A percentile compares a stretch with the other conserved stretches of the same genome.
phyloP scores from a whole-genome alignment of 2,797 vertebrate genomes.

The Alauda arvensis region DNA sequence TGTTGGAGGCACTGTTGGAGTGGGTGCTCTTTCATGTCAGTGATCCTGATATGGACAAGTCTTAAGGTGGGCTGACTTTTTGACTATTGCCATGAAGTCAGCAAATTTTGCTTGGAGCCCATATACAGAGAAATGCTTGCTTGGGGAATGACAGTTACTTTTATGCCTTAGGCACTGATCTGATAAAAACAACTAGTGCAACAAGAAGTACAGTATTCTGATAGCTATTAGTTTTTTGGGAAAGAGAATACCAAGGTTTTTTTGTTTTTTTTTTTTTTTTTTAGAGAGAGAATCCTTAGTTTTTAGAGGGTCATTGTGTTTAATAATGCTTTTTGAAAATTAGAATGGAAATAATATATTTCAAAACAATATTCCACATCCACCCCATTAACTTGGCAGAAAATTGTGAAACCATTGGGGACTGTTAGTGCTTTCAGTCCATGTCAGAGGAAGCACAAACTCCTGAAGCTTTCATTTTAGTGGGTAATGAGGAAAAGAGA shows the following conservation, averaged over 20 bases:
- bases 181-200: not conserved
- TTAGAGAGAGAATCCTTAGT: not conserved
- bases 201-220: not conserved
- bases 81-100: not conserved
- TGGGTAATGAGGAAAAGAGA: not conserved
- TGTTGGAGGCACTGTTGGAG: not conserved
- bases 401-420: not conserved
- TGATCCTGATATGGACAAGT: not conserved
- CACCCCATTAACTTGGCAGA: not conserved
- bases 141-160: not conserved
- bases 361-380: not conserved
- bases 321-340: not conserved
- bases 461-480: not conserved
- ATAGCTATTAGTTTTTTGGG: not conserved
- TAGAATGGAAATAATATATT: not conserved
- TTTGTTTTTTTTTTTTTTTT: not conserved
- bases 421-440: not conserved
- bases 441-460: not conserved
- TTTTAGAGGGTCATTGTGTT: not conserved
- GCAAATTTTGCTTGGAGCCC: not conserved
- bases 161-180: not conserved
- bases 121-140: not conserved
- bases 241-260: not conserved
- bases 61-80: not conserved
- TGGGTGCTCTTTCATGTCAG: not conserved